These are phyloP conservation scores for Falcunculus frontatus DNA, from an alignment of 2,113 vertebrate species.

Conservation along the genomic window DNA sequence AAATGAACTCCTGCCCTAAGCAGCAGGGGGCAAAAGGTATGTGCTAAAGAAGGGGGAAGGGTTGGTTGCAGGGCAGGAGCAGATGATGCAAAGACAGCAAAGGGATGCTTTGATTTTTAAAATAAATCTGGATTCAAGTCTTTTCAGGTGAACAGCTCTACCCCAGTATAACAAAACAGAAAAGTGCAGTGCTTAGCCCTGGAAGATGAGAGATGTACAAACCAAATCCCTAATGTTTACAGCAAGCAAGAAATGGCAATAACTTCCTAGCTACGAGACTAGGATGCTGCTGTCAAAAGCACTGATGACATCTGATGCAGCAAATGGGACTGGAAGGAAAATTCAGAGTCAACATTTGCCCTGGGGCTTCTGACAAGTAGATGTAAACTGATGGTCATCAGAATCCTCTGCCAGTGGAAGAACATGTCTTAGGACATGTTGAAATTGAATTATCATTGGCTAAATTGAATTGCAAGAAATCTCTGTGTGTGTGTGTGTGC, in stretches of 20 bases:
- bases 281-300: neutral
- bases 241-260: neutral
- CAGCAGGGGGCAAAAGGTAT: neutral
- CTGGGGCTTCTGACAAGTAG: neutral
- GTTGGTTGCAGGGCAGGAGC: neutral
- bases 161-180: neutral
- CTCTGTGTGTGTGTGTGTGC: neutral
- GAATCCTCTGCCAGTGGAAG: neutral
- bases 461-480: conserved; percentile 17
- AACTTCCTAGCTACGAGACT: neutral
- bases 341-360: neutral
- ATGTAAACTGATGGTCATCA: conserved; percentile 3
- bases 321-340: conserved; percentile 13
- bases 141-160: neutral
- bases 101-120: neutral
- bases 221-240: neutral
- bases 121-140: neutral
- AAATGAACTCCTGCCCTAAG: neutral
- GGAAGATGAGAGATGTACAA: neutral
- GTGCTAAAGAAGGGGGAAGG: neutral
- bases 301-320: neutral
- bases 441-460: conserved; percentile 6
- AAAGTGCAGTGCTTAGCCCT: neutral
- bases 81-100: neutral
- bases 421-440: neutral